Conservation (phyloP, 1,140 invertebrate genomes). For the Radopholus similis region DNA sequence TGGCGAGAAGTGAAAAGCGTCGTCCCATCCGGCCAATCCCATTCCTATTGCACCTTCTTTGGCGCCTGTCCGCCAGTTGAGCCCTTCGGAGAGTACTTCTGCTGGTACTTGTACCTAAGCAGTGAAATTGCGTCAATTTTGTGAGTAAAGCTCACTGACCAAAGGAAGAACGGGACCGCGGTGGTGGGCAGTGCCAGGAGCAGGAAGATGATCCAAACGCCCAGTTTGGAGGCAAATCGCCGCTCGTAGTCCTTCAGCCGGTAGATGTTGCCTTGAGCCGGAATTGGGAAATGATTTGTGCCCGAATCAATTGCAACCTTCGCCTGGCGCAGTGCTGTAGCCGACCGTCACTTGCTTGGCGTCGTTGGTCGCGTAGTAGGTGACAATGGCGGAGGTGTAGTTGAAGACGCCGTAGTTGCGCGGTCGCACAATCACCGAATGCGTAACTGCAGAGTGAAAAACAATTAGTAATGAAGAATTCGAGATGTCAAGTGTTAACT, state of each 20-base stretch:
- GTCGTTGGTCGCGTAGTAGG: conserved; percentile 74
- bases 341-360: conserved; percentile 65
- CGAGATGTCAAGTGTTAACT: neutral
- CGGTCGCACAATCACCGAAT: conserved; percentile 84
- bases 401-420: conserved; percentile 89
- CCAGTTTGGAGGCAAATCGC: conserved; percentile 90
- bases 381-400: conserved; percentile 87
- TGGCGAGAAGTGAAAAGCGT: too few relatives aligned
- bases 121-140: neutral
- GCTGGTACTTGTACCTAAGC: neutral
- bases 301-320: conserved; percentile 67
- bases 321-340: conserved; percentile 88
- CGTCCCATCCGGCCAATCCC: too few relatives aligned
- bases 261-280: conserved; percentile 70
- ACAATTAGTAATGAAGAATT: too few relatives aligned
- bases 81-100: neutral
- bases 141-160: neutral
- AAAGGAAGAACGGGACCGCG: conserved; percentile 8
- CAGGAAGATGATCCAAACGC: conserved; percentile 90
- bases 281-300: neutral
- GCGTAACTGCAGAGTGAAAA: conserved; percentile 62
- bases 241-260: conserved; percentile 92
- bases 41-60: too few relatives aligned
- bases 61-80: too few relatives aligned
- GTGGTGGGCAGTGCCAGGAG: conserved; percentile 28